Evolutionary conservation across 2,888 invertebrate species (phyloP).

Genomic region (Heliothis peltigera): DNA sequence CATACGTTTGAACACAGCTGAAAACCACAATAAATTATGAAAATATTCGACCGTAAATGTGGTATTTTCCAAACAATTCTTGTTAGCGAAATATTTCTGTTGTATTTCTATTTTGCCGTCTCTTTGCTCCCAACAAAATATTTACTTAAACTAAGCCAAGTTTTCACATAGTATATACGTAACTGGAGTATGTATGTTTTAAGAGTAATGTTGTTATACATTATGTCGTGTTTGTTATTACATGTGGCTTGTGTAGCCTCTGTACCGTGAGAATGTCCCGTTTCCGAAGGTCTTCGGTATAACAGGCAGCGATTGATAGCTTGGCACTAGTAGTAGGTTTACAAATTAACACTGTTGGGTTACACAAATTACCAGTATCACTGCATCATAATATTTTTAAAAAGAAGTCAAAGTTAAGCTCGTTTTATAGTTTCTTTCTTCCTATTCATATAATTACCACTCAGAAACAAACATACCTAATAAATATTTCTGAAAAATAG

Average conservation of each 20-base stretch:
- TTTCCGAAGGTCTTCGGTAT: background rate
- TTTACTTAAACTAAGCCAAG: slow-evolving; percentile 37
- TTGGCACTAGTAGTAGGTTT: too few relatives aligned
- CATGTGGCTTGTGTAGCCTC: slow-evolving; percentile 65
- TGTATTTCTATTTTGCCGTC: slow-evolving; percentile 16
- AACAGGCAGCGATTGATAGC: too few relatives aligned
- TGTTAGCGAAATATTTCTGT: slow-evolving; percentile 12
- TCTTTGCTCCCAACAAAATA: slow-evolving; percentile 43
- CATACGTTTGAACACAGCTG: background rate
- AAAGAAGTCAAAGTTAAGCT: too few relatives aligned
- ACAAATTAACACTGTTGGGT: too few relatives aligned
- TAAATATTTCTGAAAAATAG: too few relatives aligned
- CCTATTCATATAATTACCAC: too few relatives aligned
- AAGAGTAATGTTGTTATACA: slow-evolving; percentile 30
- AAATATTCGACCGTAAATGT: slow-evolving; percentile 26
- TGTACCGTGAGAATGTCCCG: slow-evolving; percentile 65
- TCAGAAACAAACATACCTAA: too few relatives aligned
- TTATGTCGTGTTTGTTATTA: slow-evolving; percentile 75
- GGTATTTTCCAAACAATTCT: slow-evolving; percentile 41
- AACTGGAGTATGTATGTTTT: slow-evolving; percentile 19
- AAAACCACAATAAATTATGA: slow-evolving; percentile 16
- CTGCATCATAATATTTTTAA: too few relatives aligned
- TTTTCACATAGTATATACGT: slow-evolving; percentile 26
- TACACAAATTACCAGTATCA: too few relatives aligned
- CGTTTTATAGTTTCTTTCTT: too few relatives aligned